Evolutionary conservation across 2,888 invertebrate species (phyloP), one percentile per base, ranked within the genome.

Genomic region (Alitta virens): DNA sequence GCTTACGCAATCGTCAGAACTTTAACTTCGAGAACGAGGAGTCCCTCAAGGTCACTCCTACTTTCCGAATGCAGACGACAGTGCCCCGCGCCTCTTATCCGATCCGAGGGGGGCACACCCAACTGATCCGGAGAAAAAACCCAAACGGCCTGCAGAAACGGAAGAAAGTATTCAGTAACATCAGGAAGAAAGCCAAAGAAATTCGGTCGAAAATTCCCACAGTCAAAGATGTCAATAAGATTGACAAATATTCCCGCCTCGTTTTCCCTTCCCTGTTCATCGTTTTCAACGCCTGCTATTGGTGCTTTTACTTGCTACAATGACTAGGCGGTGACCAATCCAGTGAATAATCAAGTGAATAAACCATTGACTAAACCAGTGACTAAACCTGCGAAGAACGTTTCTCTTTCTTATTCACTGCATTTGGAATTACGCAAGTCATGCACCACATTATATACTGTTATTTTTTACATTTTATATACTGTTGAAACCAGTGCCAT

Each of bases 181-280:
- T 77, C 40, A 74, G 72, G 63, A 73, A 75, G 51, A 74, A 72
- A 65, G 77, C 77, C 14, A 76, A 75, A 68, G 72, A 71, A 53
- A 71, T 77, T 43, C 72, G 74, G 63, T 71, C 74, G 26, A 75
- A 74, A 64, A 74, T 81, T 7, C 80, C 79, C 0, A 66, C 72
- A 18, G 78, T 98, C 72, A 91, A 94, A 75, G 96, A 98, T 83
- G 96, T 98, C 65, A 98, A 98, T 83, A 89, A 96, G 71, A 97
- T 98, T 77, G 98, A 98, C 84, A 96, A 96, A 76, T 96, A 96
- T 83, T 96, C 96, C 40, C 87, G 98, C 72, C 89, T 98, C 75
- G 87, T 96, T 68, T 98, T 98, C 82, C 98, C 98, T 0, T 90
- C 97, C 68, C 90, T 95, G 73, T 98, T 98, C 83, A 87, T 96